A percentile compares a stretch with the other conserved stretches of the same genome.
These are phyloP conservation scores for Sebastes paucispinis DNA, from an alignment of 2,797 vertebrate genomes.

Conservation along the genomic window DNA sequence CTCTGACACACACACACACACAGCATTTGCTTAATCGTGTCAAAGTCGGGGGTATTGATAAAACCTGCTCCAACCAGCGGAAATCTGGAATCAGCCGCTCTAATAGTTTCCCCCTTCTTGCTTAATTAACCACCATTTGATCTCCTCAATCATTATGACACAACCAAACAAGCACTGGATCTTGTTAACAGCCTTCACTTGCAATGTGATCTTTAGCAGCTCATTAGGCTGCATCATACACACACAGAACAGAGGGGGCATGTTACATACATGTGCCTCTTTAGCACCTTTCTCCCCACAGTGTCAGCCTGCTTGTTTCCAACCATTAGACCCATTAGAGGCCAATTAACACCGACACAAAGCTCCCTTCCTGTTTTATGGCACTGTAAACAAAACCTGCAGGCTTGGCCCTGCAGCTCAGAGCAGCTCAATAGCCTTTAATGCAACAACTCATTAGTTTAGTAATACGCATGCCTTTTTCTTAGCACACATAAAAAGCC, in stretches of 20 bases:
- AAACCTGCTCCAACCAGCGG: conserved; percentile 19
- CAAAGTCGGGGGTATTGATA: conserved; percentile 27
- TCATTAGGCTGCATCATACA: conserved; percentile 53
- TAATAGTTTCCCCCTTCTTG: conserved; percentile 14
- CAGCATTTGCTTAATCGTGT: conserved; percentile 23
- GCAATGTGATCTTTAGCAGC: conserved; percentile 48
- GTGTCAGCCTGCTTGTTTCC: conserved; percentile 56
- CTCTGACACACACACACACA: not conserved
- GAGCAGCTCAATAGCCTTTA: conserved; percentile 12
- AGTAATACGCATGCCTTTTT: not conserved
- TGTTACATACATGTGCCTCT: conserved; percentile 58
- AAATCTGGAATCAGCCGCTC: conserved; percentile 39
- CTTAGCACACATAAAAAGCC: not conserved
- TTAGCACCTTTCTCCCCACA: conserved; percentile 62
- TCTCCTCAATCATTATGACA: conserved; percentile 16
- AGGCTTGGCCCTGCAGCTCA: conserved; percentile 50
- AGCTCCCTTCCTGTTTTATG: conserved; percentile 76
- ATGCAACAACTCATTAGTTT: conserved; percentile 47
- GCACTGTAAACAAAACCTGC: conserved; percentile 73
- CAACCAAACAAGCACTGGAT: conserved; percentile 23
- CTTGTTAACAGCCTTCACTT: conserved; percentile 44
- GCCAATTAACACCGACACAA: conserved; percentile 78
- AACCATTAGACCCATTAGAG: conserved; percentile 79
- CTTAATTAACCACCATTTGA: conserved; percentile 50
- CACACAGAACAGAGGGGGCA: conserved; percentile 27